Evolutionary conservation across 2,113 vertebrate genomes (phyloP), one percentile per base, ranked within the genome.

Genomic region (Condylura cristata): DNA sequence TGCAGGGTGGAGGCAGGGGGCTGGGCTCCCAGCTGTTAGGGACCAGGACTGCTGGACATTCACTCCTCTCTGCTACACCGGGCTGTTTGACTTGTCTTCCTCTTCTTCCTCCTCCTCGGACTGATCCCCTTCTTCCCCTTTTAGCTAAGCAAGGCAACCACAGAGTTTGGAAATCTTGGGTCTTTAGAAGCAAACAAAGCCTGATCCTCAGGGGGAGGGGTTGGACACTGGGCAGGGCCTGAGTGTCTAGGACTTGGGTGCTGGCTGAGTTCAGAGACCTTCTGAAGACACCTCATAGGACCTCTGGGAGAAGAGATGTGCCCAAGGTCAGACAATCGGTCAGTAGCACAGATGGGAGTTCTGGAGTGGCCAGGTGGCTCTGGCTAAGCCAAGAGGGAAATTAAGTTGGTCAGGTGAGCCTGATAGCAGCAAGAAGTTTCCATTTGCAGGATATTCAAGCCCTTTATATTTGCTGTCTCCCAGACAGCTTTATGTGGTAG

Each of bases 81-180:
- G 89, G 56, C 80, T 96, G 86, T 82, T 32, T 74, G 39, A 80
- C 81, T 96, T 78, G 63, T 82, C 95, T 91, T 96, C 89, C 82
- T 96, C 93, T 90, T 94, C 94, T 80, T 96, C 93, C 48, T 96
- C 61, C 88, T 95, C 82, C 94, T 94, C 30, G 41, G 82, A 85
- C 83, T 82, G 89, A 84, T 96, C 95, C 90, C 61, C 95, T 81
- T 86, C 97, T 97, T 97, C 96, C 96, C 88, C 96, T 97, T 97
- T 97, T 85, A 95, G 72, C 81, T 82, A 68, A 91, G 87, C 95
- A 93, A 87, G 76, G 93, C 87, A 93, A 97, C 97, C 96, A 96
- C 95, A 97, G 93, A 74, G 95, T 97, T 97, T 97, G 96, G 97
- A 97, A 97, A 97, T 97, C 91, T 95, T 89, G 61, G 96, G 90